Evolutionary conservation across 2,888 invertebrate species (phyloP), one percentile per base, ranked within the genome.

Genomic region (Nemotelus nigrinus): DNA sequence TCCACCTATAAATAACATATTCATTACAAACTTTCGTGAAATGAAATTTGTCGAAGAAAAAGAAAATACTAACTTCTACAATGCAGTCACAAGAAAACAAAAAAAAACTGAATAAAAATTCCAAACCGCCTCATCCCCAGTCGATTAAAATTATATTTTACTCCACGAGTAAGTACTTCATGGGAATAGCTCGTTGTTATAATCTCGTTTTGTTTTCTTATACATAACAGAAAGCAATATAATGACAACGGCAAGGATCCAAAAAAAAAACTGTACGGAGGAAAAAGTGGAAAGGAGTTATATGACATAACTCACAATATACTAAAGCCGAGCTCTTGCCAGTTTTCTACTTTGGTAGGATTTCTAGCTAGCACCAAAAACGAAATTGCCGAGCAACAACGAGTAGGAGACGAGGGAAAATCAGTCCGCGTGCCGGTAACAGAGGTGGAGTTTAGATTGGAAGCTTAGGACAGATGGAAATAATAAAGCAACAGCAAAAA

Each of bases 91-190:
- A 25, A 25, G 25, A 25, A 25, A 25, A 25, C 25, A 25, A 25
- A 25, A 1, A 57, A 57, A 57, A 57, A 8, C 77, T 75, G 53
- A 78, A 79, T 79, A 76, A 60, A 77, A 79, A 71, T 76, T 78
- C 76, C 64, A 77, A 79, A 79, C 57, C 77, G 75, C 71, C 74
- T 75, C 50, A 39, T 53, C 70, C 10, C n/a, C 39, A 25, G 5
- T 45, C 2, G 60, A 74, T 74, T 4, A 74, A 63, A 74, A 74
- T 25, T 47, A 10, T 63, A 74, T 74, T 74, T 74, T 55, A 10
- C 10, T n/a, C 10, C 55, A 43, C 39, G 43, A 25, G 25, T 25
- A 25, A 25, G 25, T 25, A 25, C 25, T 25, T 25, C 25, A 25
- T 25, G 25, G 25, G 25, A 25, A 25, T 25, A 25, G 25, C 25